These are phyloP conservation scores for Sciurus carolinensis DNA, from an alignment of 2,797 vertebrate species.

Conservation along the genomic window DNA sequence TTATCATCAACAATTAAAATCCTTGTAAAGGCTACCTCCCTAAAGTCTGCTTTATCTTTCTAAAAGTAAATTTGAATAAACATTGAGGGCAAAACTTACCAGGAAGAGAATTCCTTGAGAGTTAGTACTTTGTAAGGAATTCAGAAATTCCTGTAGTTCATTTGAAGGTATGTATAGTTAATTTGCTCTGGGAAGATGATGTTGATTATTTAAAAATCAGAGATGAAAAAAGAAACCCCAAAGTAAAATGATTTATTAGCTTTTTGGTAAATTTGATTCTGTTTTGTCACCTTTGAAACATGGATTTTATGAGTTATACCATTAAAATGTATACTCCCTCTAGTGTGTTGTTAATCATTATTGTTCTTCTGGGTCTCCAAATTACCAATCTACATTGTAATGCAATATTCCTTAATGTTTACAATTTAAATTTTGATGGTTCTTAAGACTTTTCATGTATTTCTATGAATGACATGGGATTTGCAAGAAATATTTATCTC, in stretches of 20 bases:
- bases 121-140: neutral
- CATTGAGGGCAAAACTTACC: neutral
- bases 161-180: conserved; percentile 37
- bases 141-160: conserved; percentile 49
- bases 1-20: conserved; percentile 17
- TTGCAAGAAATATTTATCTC: conserved; percentile 50
- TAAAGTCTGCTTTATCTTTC: conserved; percentile 14
- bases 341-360: conserved; percentile 86
- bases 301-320: conserved; percentile 83
- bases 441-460: conserved; percentile 69
- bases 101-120: conserved; percentile 21
- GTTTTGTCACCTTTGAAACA: conserved; percentile 88
- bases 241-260: conserved; percentile 84
- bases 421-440: conserved; percentile 73
- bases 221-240: conserved; percentile 70
- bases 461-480: conserved; percentile 78
- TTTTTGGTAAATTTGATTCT: conserved; percentile 86
- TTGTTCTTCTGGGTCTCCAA: conserved; percentile 80
- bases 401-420: conserved; percentile 81
- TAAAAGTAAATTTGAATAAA: conserved; percentile 29
- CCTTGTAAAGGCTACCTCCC: neutral
- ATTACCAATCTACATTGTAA: conserved; percentile 84
- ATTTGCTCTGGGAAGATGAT: conserved; percentile 75
- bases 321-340: conserved; percentile 87
- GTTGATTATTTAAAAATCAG: conserved; percentile 83